These are phyloP conservation scores for Paramuricea clavata DNA, from an alignment of 92 coral and sea anemone genomes.

Conservation along the genomic window DNA sequence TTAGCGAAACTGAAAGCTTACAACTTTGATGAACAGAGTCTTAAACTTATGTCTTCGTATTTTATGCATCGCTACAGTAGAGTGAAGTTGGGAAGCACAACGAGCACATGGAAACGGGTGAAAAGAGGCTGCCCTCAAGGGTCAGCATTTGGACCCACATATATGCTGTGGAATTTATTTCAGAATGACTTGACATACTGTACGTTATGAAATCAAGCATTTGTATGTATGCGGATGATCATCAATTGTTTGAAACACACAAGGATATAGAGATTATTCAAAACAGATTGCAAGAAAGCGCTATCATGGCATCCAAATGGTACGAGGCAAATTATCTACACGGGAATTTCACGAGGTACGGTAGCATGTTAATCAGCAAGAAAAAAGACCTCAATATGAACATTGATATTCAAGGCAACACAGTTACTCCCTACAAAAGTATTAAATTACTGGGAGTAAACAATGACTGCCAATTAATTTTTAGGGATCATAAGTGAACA, in stretches of 20 bases:
- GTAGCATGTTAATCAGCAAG: no score
- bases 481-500: no score
- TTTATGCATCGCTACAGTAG: constrained; percentile 37
- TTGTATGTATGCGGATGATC: constrained; percentile 67
- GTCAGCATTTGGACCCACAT: constrained; percentile 50
- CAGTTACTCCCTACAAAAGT: neutral
- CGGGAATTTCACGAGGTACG: constrained; percentile 32
- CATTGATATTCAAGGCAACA: no score
- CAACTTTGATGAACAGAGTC: constrained; percentile 52
- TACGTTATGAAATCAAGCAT: constrained; percentile 37
- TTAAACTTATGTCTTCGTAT: constrained; percentile 45
- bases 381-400: no score
- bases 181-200: constrained; percentile 61
- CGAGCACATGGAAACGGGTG: constrained; percentile 52
- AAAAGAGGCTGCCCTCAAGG: constrained; percentile 68
- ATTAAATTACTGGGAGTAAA: constrained; percentile 1
- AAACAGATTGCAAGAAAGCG: constrained; percentile 14
- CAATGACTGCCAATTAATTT: neutral
- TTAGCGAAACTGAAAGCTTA: constrained; percentile 60
- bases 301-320: neutral
- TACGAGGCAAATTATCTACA: constrained; percentile 23
- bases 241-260: constrained; percentile 57
- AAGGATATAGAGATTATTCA: constrained; percentile 32
- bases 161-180: constrained; percentile 46
- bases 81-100: constrained; percentile 40